A percentile compares a stretch with the other conserved stretches of the same genome.
Evolutionary conservation across 2,113 vertebrate genomes (phyloP).

Genomic region (Bubalus kerabau): DNA sequence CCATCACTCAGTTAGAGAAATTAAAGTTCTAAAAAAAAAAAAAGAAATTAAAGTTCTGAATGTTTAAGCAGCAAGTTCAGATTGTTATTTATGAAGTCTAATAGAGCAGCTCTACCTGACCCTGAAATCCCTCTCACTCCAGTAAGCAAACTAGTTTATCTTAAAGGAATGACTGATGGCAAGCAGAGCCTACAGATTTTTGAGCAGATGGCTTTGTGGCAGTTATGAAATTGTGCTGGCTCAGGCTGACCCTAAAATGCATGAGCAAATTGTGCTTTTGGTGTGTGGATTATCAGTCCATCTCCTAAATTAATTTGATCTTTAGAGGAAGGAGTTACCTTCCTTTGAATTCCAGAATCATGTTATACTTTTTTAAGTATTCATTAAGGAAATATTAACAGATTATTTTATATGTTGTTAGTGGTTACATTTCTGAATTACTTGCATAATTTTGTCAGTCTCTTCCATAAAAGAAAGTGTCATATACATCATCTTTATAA

Average conservation of each 20-base stretch:
- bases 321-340: neutral
- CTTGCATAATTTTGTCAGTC: neutral
- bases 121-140: neutral
- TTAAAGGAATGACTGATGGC: neutral
- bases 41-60: neutral
- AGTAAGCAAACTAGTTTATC: neutral
- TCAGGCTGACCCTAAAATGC: neutral
- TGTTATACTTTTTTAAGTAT: neutral
- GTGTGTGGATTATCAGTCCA: neutral
- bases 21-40: neutral
- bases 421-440: neutral
- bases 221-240: constrained; percentile 2
- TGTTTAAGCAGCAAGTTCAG: neutral
- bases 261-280: neutral
- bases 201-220: neutral
- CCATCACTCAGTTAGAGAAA: neutral
- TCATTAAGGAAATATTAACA: neutral
- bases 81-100: neutral
- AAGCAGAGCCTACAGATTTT: neutral
- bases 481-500: neutral
- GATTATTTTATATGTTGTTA: neutral
- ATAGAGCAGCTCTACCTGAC: neutral
- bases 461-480: neutral
- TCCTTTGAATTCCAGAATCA: neutral
- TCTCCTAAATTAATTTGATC: neutral